Evolutionary conservation across 2,888 invertebrate species (phyloP).

Genomic region (Macrophya annulata): DNA sequence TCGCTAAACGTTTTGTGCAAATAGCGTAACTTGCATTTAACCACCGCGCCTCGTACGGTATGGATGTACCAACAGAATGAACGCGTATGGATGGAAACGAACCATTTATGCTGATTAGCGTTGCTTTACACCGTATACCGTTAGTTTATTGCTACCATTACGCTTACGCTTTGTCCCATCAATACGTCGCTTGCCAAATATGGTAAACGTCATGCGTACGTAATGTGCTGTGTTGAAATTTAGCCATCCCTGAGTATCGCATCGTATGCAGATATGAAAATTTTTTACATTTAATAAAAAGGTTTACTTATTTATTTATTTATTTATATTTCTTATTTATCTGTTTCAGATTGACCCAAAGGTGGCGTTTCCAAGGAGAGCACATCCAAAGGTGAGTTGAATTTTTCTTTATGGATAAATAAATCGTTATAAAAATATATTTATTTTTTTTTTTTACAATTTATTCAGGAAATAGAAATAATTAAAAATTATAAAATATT

Average conservation of each 20-base stretch:
- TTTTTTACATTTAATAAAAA: neutral
- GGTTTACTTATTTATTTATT: neutral
- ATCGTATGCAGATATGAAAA: constrained; percentile 6
- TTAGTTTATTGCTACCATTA: constrained; percentile 62
- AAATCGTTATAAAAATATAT: neutral
- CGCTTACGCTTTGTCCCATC: constrained; percentile 66
- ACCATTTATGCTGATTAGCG: constrained; percentile 68
- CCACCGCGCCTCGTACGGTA: constrained; percentile 59
- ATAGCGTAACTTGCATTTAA: constrained; percentile 66
- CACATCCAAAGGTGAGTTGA: constrained; percentile 97
- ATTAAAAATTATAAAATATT: too few relatives aligned
- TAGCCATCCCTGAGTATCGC: neutral
- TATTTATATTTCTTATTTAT: constrained; percentile 73
- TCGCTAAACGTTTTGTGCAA: constrained; percentile 65
- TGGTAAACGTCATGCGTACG: constrained; percentile 57
- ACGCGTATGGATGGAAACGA: constrained; percentile 60
- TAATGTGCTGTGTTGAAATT: constrained; percentile 15
- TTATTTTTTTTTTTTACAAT: neutral
- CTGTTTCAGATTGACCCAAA: constrained; percentile 98
- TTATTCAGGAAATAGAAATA: neutral
- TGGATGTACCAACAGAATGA: constrained; percentile 19
- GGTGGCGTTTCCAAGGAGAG: constrained; percentile 99
- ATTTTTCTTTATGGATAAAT: constrained; percentile 20
- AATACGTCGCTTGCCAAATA: constrained; percentile 64
- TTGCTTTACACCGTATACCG: constrained; percentile 59